phyloP scores from a whole-genome alignment of 2,888 invertebrate genomes.

The Ichneumoninae sp. region DNA sequence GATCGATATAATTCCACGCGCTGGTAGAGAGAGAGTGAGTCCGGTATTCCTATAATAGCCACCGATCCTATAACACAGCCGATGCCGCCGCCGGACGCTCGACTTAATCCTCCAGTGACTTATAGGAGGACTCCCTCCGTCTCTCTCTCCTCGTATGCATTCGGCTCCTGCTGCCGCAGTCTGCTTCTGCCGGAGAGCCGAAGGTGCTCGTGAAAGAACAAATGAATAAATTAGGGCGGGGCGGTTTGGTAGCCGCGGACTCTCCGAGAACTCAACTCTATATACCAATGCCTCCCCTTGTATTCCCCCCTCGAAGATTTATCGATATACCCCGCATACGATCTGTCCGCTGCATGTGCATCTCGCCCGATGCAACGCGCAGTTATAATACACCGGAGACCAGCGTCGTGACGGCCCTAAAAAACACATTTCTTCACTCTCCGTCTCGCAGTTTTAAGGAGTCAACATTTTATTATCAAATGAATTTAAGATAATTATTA shows the following conservation, averaged over 20 bases:
- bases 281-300: constrained; percentile 40
- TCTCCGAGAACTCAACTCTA: constrained; percentile 63
- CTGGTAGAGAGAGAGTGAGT: constrained; percentile 20
- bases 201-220: constrained; percentile 78
- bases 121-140: constrained; percentile 72
- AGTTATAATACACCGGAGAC: constrained; percentile 23
- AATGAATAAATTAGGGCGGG: constrained; percentile 83
- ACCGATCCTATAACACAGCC: constrained; percentile 59
- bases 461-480: neutral
- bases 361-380: constrained; percentile 41
- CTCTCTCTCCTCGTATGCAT: constrained; percentile 21
- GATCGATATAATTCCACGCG: constrained; percentile 42
- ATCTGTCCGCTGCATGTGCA: constrained; percentile 62
- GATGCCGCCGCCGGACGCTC: constrained; percentile 57
- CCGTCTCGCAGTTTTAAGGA: neutral
- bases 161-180: constrained; percentile 39
- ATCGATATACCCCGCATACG: constrained; percentile 74
- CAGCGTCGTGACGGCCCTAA: neutral
- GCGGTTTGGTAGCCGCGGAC: constrained; percentile 79
- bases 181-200: constrained; percentile 52
- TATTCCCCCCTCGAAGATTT: constrained; percentile 75
- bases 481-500: neutral
- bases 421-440: neutral
- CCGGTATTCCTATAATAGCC: constrained; percentile 58
- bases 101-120: constrained; percentile 80